Conservation (phyloP, 1,140 invertebrate species). For the Achroia grisella region DNA sequence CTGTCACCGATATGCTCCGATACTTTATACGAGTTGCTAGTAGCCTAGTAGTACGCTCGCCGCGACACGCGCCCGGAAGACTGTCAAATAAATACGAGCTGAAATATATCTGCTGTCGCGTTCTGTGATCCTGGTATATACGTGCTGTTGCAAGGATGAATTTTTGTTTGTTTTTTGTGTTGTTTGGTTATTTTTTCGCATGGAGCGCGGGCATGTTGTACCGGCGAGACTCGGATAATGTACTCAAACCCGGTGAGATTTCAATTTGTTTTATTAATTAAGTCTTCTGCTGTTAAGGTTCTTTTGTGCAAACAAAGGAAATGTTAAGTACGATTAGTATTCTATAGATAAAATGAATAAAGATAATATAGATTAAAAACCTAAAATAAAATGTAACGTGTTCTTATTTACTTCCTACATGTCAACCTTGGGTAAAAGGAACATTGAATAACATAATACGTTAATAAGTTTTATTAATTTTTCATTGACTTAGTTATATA, state of each 20-base stretch:
- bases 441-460: no score
- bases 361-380: no score
- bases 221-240: conserved; percentile 53
- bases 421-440: no score
- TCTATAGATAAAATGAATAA: no score
- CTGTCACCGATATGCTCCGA: conserved; percentile 59
- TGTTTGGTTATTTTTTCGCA: conserved; percentile 54
- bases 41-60: conserved; percentile 37
- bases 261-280: background rate
- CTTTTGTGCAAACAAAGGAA: no score
- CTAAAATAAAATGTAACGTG: no score
- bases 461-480: no score
- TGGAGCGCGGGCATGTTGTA: conserved; percentile 55
- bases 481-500: no score
- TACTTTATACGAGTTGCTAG: conserved; percentile 62
- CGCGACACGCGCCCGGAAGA: conserved; percentile 44
- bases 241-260: conserved; percentile 59
- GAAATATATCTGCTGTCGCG: conserved; percentile 61
- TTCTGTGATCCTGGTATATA: conserved; percentile 58
- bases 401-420: no score
- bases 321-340: no score
- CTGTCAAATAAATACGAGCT: conserved; percentile 69
- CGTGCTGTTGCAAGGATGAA: conserved; percentile 61
- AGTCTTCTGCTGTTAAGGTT: no score
- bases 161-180: conserved; percentile 62